Percentiles rank a stretch among this genome's conserved stretches.
Evolutionary conservation across 2,113 vertebrate genomes (phyloP).

Genomic region (Oreochromis tanganicae): DNA sequence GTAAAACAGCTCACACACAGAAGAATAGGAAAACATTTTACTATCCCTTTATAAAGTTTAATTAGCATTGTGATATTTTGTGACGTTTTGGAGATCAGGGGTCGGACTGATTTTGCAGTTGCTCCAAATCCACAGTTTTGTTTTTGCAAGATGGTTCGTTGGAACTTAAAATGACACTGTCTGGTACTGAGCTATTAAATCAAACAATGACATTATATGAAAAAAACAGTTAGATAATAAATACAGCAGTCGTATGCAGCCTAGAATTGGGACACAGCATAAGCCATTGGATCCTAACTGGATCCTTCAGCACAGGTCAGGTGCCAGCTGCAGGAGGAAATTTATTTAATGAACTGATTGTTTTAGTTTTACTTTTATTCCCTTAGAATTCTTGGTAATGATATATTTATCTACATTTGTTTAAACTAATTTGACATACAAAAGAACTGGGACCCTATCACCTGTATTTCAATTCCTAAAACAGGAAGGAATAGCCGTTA

Average conservation of each 20-base stretch:
- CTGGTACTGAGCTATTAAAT: neutral
- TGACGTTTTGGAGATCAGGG: neutral
- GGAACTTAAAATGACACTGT: neutral
- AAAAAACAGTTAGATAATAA: neutral
- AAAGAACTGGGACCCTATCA: neutral
- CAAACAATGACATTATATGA: neutral
- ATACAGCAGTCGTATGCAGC: neutral
- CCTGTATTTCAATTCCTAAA: neutral
- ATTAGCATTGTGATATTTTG: neutral
- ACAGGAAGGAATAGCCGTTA: neutral
- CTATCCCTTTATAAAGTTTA: neutral
- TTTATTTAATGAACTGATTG: neutral
- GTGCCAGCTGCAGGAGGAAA: neutral
- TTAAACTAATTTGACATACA: neutral
- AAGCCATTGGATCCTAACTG: neutral
- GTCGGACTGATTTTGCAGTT: neutral
- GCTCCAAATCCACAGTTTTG: neutral
- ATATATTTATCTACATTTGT: neutral
- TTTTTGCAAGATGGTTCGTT: neutral
- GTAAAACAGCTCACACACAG: neutral
- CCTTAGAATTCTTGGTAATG: neutral
- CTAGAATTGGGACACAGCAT: neutral
- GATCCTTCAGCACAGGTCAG: neutral
- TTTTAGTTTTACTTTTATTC: neutral
- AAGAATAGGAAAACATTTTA: neutral